Conservation (phyloP, 2,888 invertebrate species). For the Agriopis marginaria region DNA sequence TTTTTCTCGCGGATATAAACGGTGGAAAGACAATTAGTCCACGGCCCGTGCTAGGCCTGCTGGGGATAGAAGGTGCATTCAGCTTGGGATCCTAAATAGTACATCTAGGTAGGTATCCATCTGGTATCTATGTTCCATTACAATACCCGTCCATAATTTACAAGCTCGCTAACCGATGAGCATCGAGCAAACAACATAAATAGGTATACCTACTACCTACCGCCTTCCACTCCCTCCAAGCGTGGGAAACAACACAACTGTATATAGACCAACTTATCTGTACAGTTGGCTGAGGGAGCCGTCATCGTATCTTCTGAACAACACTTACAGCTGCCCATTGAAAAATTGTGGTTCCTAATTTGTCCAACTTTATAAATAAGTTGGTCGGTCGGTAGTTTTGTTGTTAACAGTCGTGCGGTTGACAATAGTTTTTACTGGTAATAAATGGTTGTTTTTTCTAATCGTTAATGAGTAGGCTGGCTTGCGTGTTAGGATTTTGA, state of each 20-base stretch:
- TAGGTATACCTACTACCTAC: conserved; percentile 14
- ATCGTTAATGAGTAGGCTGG: not conserved
- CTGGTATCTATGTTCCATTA: not conserved
- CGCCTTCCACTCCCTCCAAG: not conserved
- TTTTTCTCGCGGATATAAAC: too few relatives aligned
- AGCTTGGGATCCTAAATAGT: too few relatives aligned
- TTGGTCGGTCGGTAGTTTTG: not conserved
- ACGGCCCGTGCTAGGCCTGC: too few relatives aligned
- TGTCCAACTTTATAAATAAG: not conserved
- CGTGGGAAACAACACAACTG: conserved; percentile 4
- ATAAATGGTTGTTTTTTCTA: not conserved
- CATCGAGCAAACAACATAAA: conserved; percentile 19
- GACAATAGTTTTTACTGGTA: not conserved
- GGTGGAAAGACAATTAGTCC: too few relatives aligned
- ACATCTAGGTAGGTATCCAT: not conserved
- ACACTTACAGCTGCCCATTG: not conserved
- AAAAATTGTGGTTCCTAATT: not conserved
- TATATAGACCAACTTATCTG: not conserved
- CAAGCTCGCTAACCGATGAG: conserved; percentile 9
- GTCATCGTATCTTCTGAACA: not conserved
- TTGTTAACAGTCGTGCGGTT: not conserved
- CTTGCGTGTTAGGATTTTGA: not conserved
- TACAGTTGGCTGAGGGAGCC: not conserved
- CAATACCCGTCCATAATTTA: not conserved
- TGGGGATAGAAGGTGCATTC: too few relatives aligned